Conservation (phyloP, 2,797 vertebrate species). For the Silurus lanzhouensis region DNA sequence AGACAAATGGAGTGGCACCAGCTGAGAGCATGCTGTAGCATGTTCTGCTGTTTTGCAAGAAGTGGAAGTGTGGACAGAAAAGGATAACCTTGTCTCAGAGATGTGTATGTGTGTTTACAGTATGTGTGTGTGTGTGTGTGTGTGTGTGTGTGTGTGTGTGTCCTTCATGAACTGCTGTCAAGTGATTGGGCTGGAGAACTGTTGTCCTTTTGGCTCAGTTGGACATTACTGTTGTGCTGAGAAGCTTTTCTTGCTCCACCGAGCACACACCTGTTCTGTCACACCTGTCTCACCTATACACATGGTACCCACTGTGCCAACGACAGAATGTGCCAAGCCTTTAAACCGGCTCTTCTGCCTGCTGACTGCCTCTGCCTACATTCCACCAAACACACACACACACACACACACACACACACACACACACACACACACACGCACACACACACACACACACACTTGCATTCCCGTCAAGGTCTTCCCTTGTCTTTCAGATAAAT, state of each 20-base stretch:
- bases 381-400: neutral
- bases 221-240: constrained; percentile 7
- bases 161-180: constrained; percentile 4
- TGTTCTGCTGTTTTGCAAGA: constrained; percentile 1
- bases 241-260: constrained; percentile 16
- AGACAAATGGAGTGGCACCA: neutral
- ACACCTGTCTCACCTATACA: constrained; percentile 27
- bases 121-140: neutral
- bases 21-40: neutral
- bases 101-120: neutral
- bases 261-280: constrained; percentile 50
- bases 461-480: neutral
- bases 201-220: constrained; percentile 16
- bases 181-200: neutral
- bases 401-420: neutral
- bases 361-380: constrained; percentile 13
- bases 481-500: constrained; percentile 15
- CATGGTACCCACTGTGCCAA: constrained; percentile 29
- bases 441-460: neutral
- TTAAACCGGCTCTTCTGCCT: constrained; percentile 29
- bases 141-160: neutral
- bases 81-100: constrained; percentile 30
- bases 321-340: constrained; percentile 28
- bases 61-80: constrained; percentile 9
- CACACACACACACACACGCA: neutral